phyloP scores from a whole-genome alignment of 2,797 vertebrate species.

The Acrossocheilus fasciatus region DNA sequence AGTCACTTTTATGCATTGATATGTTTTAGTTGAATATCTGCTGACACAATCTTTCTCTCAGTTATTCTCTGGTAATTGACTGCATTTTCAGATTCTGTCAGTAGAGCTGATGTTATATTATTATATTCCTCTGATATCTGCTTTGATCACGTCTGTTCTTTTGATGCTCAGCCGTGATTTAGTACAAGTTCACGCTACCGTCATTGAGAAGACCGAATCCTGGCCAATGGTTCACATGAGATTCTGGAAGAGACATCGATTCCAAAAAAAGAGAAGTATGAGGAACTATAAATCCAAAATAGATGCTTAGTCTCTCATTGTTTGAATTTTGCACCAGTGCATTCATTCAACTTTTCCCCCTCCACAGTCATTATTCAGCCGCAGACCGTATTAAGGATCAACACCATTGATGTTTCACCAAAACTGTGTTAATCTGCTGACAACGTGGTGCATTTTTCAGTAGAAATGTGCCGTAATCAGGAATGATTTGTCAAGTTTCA shows the following conservation, averaged over 20 bases:
- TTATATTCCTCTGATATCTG: not conserved
- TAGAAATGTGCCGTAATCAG: not conserved
- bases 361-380: conserved; percentile 80
- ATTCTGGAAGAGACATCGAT: conserved; percentile 85
- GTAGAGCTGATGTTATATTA: not conserved
- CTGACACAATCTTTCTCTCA: not conserved
- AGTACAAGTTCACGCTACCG: conserved; percentile 89
- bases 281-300: not conserved
- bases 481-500: not conserved
- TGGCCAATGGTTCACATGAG: conserved; percentile 88
- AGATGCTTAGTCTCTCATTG: not conserved
- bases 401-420: conserved; percentile 85
- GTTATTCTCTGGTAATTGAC: not conserved
- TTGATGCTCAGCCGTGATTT: conserved; percentile 80
- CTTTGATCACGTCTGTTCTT: not conserved
- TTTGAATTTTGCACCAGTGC: not conserved
- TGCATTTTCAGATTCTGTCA: not conserved
- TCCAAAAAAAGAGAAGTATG: conserved; percentile 84
- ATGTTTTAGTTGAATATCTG: not conserved
- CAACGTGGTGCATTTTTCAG: not conserved
- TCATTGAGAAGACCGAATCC: conserved; percentile 92
- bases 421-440: conserved; percentile 69
- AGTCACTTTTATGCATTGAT: not conserved
- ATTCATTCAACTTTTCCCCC: conserved; percentile 41
- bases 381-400: conserved; percentile 91